Conservation (phyloP, 2,797 vertebrate species). For the Catamblyrhynchus diadema region DNA sequence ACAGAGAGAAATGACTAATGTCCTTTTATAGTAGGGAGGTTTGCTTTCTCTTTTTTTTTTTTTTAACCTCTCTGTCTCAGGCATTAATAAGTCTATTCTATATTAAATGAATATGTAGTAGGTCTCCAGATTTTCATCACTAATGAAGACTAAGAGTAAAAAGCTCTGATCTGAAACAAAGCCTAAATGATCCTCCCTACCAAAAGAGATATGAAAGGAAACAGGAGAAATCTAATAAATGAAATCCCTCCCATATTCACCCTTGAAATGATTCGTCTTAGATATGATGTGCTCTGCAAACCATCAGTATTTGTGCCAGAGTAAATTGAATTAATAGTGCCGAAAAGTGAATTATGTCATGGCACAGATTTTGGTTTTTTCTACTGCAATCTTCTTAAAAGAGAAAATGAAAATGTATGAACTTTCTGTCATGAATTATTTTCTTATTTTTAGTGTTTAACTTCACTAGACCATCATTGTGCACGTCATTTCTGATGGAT, state of each 20-base stretch:
- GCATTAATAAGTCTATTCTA: background rate
- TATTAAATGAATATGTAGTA: background rate
- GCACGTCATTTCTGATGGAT: background rate
- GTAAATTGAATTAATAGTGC: background rate
- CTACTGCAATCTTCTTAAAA: background rate
- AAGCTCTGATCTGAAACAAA: slow-evolving; percentile 18
- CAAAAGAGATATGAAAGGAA: slow-evolving; percentile 5
- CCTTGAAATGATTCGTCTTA: background rate
- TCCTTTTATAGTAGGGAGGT: background rate
- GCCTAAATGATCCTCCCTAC: background rate
- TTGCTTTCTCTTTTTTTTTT: background rate
- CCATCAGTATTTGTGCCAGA: background rate
- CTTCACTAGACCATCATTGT: background rate
- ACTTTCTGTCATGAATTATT: background rate
- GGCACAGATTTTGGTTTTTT: background rate
- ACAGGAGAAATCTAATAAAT: background rate
- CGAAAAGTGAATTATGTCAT: background rate
- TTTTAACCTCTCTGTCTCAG: background rate
- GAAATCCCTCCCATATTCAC: background rate
- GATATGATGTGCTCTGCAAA: background rate
- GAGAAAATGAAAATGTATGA: background rate
- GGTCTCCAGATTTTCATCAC: background rate
- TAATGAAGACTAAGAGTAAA: background rate
- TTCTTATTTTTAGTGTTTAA: background rate
- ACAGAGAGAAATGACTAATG: background rate